These are phyloP conservation scores for Cepaea hortensis DNA, from an alignment of 2,888 invertebrate genomes.

Conservation along the genomic window DNA sequence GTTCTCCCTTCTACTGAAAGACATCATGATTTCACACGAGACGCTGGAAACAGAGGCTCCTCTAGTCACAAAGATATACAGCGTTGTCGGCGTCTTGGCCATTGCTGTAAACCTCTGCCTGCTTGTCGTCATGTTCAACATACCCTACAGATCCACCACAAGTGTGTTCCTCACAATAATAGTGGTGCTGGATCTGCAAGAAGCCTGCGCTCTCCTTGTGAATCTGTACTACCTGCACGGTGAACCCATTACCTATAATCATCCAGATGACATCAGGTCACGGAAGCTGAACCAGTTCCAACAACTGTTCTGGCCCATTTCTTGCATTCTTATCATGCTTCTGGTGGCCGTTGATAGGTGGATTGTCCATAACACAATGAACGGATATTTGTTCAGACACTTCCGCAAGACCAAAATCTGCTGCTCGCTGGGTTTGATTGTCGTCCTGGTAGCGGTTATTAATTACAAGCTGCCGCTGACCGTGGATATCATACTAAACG, in stretches of 20 bases:
- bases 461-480: neutral
- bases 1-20: neutral
- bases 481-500: neutral
- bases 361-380: neutral
- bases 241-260: neutral
- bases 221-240: neutral
- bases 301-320: neutral
- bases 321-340: neutral
- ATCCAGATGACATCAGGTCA: neutral
- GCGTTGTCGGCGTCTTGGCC: neutral
- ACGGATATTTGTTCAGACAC: neutral
- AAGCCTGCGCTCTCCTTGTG: neutral
- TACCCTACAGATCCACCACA: neutral
- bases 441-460: neutral
- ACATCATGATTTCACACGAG: neutral
- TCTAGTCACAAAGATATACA: neutral
- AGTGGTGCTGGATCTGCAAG: neutral
- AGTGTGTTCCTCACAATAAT: neutral
- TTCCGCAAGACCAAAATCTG: neutral
- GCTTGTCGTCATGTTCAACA: neutral
- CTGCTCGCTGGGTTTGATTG: neutral
- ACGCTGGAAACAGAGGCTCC: neutral
- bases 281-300: neutral
- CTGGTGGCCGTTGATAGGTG: constrained; percentile 14
- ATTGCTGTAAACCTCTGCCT: neutral